These are phyloP conservation scores for Tenrec ecaudatus DNA, from an alignment of 2,113 vertebrate species.

Conservation along the genomic window DNA sequence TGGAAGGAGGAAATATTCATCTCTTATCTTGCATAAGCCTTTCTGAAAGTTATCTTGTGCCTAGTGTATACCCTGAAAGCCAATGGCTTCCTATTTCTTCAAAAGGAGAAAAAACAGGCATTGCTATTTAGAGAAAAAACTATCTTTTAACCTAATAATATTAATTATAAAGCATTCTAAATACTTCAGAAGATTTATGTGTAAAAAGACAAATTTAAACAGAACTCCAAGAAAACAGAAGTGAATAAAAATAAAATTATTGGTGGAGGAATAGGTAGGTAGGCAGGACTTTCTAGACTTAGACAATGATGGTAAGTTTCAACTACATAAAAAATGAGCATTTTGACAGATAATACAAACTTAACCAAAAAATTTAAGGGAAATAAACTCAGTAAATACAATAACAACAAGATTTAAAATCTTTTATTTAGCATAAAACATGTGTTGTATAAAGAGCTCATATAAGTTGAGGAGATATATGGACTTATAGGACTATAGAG, in stretches of 20 bases:
- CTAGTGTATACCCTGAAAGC: not conserved
- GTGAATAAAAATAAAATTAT: conserved; percentile 55
- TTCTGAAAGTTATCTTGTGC: not conserved
- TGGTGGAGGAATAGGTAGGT: not conserved
- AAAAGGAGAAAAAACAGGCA: conserved; percentile 35
- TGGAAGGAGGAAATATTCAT: not conserved
- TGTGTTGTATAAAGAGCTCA: too few relatives aligned
- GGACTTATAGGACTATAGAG: too few relatives aligned
- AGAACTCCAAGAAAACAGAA: conserved; percentile 33
- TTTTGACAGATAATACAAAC: conserved; percentile 42
- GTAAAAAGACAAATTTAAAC: conserved; percentile 29
- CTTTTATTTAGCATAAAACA: too few relatives aligned
- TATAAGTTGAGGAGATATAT: too few relatives aligned
- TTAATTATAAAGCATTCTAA: conserved; percentile 27
- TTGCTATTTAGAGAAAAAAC: conserved; percentile 14
- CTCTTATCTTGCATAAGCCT: not conserved
- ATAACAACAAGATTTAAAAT: too few relatives aligned
- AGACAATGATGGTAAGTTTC: conserved; percentile 7
- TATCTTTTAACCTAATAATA: conserved; percentile 34
- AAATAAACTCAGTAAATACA: conserved; percentile 31
- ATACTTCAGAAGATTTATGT: conserved; percentile 35
- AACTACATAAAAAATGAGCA: conserved; percentile 29
- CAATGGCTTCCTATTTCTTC: conserved; percentile 11
- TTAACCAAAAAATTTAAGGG: conserved; percentile 19
- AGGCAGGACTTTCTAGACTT: conserved; percentile 12